Percentiles rank a stretch among this genome's conserved stretches.
These are phyloP conservation scores for Propithecus coquereli DNA, from an alignment of 2,113 vertebrate species.

Conservation along the genomic window DNA sequence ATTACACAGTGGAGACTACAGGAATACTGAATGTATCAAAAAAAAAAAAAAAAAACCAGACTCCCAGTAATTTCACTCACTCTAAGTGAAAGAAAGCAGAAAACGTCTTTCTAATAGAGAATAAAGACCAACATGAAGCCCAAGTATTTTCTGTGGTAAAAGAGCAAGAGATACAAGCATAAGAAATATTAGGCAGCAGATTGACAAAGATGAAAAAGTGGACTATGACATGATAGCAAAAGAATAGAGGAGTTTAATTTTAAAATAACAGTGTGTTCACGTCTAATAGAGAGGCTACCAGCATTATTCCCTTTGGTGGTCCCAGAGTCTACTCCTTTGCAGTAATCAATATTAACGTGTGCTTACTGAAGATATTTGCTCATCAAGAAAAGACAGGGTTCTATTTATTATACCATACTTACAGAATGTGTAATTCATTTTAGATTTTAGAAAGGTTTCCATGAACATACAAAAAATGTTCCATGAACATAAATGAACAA, in stretches of 20 bases:
- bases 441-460: background rate
- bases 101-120: background rate
- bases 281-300: background rate
- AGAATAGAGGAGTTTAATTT: background rate
- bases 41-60: background rate
- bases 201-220: background rate
- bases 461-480: background rate
- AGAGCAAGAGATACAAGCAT: background rate
- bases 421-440: background rate
- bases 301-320: background rate
- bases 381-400: background rate
- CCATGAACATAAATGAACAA: background rate
- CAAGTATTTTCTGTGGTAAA: background rate
- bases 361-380: background rate
- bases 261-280: background rate
- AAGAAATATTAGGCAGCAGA: background rate
- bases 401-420: background rate
- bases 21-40: background rate
- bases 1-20: background rate
- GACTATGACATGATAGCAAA: background rate
- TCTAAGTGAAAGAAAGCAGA: background rate
- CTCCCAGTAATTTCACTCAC: background rate
- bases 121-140: background rate
- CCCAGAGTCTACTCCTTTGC: background rate
- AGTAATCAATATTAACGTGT: background rate